Evolutionary conservation across 2,113 vertebrate species (phyloP).

Genomic region (Sturnus vulgaris): DNA sequence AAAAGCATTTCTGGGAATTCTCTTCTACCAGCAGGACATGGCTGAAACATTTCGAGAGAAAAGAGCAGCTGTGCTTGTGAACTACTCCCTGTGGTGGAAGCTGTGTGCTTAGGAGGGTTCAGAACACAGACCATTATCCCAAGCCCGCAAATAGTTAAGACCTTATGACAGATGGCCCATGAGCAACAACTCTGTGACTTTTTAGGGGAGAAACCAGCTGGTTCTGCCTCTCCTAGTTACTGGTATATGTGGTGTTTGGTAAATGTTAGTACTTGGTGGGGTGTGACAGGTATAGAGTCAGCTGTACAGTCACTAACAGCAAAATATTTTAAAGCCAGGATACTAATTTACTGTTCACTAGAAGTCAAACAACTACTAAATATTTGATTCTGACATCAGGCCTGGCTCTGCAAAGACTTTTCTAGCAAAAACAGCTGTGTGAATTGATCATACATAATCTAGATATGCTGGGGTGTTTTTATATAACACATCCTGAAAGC

Average conservation of each 20-base stretch:
- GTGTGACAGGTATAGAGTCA: slow-evolving; percentile 34
- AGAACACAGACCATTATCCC: neutral
- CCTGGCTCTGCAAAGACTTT: neutral
- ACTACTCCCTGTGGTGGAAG: neutral
- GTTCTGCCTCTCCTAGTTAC: neutral
- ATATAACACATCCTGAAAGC: slow-evolving; percentile 20
- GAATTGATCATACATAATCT: neutral
- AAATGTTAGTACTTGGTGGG: neutral
- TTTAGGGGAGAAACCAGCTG: neutral
- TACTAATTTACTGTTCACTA: neutral
- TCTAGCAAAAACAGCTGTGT: slow-evolving; percentile 19
- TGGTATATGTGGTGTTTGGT: neutral
- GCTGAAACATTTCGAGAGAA: neutral
- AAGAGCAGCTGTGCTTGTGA: neutral
- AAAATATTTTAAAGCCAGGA: neutral
- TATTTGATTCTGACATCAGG: neutral
- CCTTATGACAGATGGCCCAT: neutral
- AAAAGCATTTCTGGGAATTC: slow-evolving; percentile 6
- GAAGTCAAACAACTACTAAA: neutral
- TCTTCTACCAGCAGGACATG: neutral
- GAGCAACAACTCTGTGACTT: neutral
- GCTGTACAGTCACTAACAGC: neutral
- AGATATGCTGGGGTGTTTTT: slow-evolving; percentile 26
- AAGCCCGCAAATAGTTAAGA: neutral
- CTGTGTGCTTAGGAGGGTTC: neutral